Evolutionary conservation across 2,888 invertebrate species (phyloP), one percentile per base, ranked within the genome.

Genomic region (Fissipunctia ypsillon): DNA sequence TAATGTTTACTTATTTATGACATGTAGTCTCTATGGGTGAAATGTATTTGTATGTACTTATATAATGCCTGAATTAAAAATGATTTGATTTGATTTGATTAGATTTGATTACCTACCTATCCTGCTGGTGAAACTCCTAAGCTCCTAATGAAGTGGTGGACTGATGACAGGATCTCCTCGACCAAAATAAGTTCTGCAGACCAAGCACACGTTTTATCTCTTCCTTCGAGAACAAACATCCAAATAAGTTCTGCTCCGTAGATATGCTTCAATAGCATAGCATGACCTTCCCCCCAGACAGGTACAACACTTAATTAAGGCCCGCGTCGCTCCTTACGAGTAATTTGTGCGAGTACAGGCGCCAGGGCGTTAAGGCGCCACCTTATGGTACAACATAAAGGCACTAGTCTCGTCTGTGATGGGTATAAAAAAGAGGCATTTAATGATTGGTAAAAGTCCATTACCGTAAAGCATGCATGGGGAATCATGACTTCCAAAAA

Each of bases 321-420:
- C 28, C 12, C 48, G 35, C 7, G 54, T 31, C 50, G 43, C 54
- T 16, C 14, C 14, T 52, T 66, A 31, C 48, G 25, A 31, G 52
- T 74, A 74, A 74, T 80, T 67, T 63, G 80, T 63, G 61, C 5
- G 19, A 35, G 6, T 43, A 19, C 25, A 43, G 76, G 75, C 61
- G 77, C 80, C 74, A 35, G 38, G 54, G 60, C 60, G 43, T 73
- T n/a, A 22, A 61, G 59, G 50, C 71, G 31, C 73, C 79, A 52
- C 28, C 48, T 31, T 16, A 31, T 19, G 10, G 41, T 52, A 63
- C 41, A 0, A n/a, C n/a, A 25, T 28, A 56, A n/a, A n/a, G n/a
- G n/a, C n/a, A n/a, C 41, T 25, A 14, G 9, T 31, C 66, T 65
- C 50, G 73, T 63, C 61, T 31, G 19, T 22, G n/a, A 22, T 25